Evolutionary conservation across 2,888 invertebrate species (phyloP).

Genomic region (Drosophila antonietae): DNA sequence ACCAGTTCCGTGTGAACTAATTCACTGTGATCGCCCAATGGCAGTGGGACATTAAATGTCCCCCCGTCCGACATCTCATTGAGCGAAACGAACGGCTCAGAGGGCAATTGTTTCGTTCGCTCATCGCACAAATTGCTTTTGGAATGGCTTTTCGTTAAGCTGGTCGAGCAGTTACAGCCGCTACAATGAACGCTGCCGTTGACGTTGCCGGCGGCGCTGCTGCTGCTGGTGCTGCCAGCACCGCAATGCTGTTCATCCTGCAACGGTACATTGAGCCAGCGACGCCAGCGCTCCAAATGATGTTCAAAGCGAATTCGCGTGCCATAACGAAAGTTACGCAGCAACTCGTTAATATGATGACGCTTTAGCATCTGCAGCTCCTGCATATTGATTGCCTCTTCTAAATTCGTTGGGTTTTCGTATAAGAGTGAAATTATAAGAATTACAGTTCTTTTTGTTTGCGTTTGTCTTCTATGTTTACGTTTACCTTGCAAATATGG

Average conservation of each 20-base stretch:
- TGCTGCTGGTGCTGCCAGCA: neutral
- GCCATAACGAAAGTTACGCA: slow-evolving; percentile 72
- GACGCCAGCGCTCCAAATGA: slow-evolving; percentile 78
- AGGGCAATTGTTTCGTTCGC: slow-evolving; percentile 43
- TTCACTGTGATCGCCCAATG: slow-evolving; percentile 35
- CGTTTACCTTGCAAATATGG: slow-evolving; percentile 70
- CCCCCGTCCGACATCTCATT: slow-evolving; percentile 39
- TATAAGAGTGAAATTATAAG: neutral
- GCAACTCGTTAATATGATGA: slow-evolving; percentile 65
- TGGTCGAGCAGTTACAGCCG: slow-evolving; percentile 55
- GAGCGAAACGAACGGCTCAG: slow-evolving; percentile 59
- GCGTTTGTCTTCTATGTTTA: neutral
- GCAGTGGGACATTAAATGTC: slow-evolving; percentile 40
- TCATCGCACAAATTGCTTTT: slow-evolving; percentile 48
- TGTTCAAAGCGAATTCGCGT: slow-evolving; percentile 80
- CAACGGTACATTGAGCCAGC: slow-evolving; percentile 72
- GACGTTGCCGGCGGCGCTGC: neutral
- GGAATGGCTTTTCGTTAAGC: slow-evolving; percentile 20
- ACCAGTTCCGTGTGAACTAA: slow-evolving; percentile 39
- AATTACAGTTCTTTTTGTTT: neutral
- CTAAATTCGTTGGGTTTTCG: slow-evolving; percentile 34
- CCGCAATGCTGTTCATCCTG: slow-evolving; percentile 29
- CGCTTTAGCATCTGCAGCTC: slow-evolving; percentile 77
- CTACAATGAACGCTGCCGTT: slow-evolving; percentile 43
- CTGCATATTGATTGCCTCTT: slow-evolving; percentile 74